These are phyloP conservation scores for Byasa hedistus DNA, from an alignment of 2,888 invertebrate genomes.

Conservation along the genomic window DNA sequence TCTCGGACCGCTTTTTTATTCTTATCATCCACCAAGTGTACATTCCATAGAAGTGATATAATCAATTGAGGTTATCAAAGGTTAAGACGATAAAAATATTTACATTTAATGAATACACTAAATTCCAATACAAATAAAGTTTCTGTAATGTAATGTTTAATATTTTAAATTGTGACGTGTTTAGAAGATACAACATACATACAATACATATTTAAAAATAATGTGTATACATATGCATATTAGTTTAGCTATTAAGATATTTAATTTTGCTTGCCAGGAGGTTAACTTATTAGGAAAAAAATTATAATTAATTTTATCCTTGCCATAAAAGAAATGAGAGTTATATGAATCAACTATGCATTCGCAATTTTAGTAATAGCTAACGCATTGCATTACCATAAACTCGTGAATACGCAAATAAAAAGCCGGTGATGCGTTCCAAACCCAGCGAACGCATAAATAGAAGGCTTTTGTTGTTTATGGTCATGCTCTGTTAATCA, in stretches of 20 bases:
- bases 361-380: conserved; percentile 10
- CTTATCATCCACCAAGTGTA: conserved; percentile 15
- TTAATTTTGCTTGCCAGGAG: too few species aligned
- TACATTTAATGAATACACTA: conserved; percentile 16
- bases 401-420: conserved; percentile 42
- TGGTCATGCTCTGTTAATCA: conserved; percentile 47
- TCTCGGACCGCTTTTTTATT: conserved; percentile 19
- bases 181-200: too few species aligned
- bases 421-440: conserved; percentile 56
- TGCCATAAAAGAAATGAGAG: not conserved
- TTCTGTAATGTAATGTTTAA: not conserved
- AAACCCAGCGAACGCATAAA: conserved; percentile 48
- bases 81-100: conserved; percentile 16
- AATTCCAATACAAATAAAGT: conserved; percentile 10
- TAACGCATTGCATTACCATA: conserved; percentile 28
- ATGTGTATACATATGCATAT: too few species aligned
- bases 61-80: conserved; percentile 22
- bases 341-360: not conserved
- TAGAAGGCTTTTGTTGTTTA: conserved; percentile 40
- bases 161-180: too few species aligned
- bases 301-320: not conserved
- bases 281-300: too few species aligned
- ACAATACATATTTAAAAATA: too few species aligned
- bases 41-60: conserved; percentile 19
- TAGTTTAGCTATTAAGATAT: too few species aligned